Evolutionary conservation across 2,888 invertebrate species (phyloP), one percentile per base, ranked within the genome.

Genomic region (Folsomia candida): DNA sequence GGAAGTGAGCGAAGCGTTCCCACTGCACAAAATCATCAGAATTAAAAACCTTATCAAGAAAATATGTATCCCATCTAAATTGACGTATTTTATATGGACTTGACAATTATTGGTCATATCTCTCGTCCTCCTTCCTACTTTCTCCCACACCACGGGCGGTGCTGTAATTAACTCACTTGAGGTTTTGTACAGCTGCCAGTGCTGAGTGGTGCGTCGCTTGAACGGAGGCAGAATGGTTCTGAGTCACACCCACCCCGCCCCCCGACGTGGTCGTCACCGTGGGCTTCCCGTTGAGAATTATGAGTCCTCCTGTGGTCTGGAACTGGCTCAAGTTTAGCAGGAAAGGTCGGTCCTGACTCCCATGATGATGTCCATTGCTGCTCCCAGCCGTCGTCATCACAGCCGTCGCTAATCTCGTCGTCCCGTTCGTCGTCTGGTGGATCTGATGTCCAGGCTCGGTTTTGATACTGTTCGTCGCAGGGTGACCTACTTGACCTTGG

Each of bases 281-380:
- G 20, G 78, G 78, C 67, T 79, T 79, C 28, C 79, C 79, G 76
- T 92, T 93, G 47, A 93, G 86, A 81, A 93, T 93, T 67, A 93
- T 86, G 65, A 93, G 87, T 78, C 92, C 90, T 72, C 91, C 90
- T 54, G 91, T 91, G 66, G 82, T 82, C 85, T 92, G 93, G 67
- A 93, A 90, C 83, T 90, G 93, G 73, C 92, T 91, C 77, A 94
- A 86, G 81, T 92, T 93, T 80, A 94, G 86, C 75, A 94, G 90
- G 81, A 91, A 84, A 18, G 81, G 79, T 70, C 77, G 69, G 27
- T 74, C 76, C 18, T 24, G 20, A 22, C n/a, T 58, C 2, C 27
- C 20, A 25, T 26, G 25, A 22, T 9, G 6, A 4, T 6, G 24
- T 25, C 60, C 60, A 47, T 20, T 27, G 3, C 72, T 69, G 6